A percentile compares a stretch with the other conserved stretches of the same genome.
Conservation (phyloP, 2,797 vertebrate genomes). For the Columba guinea region DNA sequence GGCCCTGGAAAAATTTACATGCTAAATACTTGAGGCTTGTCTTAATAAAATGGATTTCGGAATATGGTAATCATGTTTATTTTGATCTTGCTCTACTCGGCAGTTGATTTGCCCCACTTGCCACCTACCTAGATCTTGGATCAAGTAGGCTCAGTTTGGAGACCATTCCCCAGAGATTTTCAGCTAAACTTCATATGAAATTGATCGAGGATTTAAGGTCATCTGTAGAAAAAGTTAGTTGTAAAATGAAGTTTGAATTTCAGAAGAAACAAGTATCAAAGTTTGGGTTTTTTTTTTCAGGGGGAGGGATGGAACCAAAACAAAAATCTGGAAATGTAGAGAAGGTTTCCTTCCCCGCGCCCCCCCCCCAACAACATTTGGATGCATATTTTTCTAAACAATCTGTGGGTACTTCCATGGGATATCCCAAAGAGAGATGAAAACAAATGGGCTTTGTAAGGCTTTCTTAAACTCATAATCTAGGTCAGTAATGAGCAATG, state of each 20-base stretch:
- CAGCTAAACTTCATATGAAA: background rate
- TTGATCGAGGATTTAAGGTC: background rate
- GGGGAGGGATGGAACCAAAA: too few species aligned
- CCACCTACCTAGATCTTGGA: background rate
- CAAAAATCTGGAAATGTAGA: background rate
- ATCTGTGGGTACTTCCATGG: background rate
- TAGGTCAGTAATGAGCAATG: background rate
- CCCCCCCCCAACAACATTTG: background rate
- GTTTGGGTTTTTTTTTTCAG: too few species aligned
- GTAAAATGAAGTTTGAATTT: background rate
- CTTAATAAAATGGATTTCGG: conserved; percentile 39
- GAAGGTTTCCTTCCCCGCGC: background rate
- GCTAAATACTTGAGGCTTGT: conserved; percentile 13
- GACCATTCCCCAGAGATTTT: background rate
- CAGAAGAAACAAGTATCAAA: background rate
- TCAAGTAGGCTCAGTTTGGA: background rate
- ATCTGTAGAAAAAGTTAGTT: background rate
- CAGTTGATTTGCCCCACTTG: background rate
- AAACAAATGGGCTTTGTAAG: background rate
- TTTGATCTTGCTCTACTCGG: background rate
- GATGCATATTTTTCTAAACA: background rate
- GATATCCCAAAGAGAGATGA: background rate
- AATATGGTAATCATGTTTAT: background rate
- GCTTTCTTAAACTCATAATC: background rate
- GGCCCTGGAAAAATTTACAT: conserved; percentile 42